Evolutionary conservation across 2,888 invertebrate genomes (phyloP), one percentile per base, ranked within the genome.

Genomic region (Antheraea assamensis): DNA sequence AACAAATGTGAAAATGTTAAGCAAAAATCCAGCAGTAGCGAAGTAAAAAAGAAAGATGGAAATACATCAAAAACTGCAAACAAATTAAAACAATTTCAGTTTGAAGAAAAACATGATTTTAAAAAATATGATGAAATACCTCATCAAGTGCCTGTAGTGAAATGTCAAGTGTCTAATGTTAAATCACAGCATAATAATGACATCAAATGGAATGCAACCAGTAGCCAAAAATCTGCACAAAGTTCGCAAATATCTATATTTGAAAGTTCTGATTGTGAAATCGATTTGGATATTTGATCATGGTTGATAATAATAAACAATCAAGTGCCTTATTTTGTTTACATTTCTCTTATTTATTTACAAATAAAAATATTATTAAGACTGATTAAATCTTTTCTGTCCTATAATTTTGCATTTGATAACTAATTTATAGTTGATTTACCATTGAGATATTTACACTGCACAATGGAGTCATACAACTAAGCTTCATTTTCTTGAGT

Each of bases 221-320:
- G 3, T 10, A 58, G 78, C 74, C 74, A 77, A 73, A 84, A 80
- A 72, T 75, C 77, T 21, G 78, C 82, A 49, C 78, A 81, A 47
- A 81, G 83, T 81, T 93, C 95, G 55, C 94, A 95, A 85, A 86
- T 91, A 82, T 95, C 95, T 64, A 93, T 95, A 77, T 95, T 95
- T 88, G 95, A 95, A 81, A 92, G 86, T 82, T 89, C 92, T 66
- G 93, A 95, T 83, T 94, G 94, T 90, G 94, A 95, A 88, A 90
- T 95, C 79, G 93, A 93, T 87, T 88, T 95, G 82, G 93, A 95
- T 84, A 87, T 95, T 78, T 94, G 81, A 86, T 85, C 82, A 83
- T 83, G 82, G 52, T 61, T 77, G 72, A 74, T 71, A 72, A 72
- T 55, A 42, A 71, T 72, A 30, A 30, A 13, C 17, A 30, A 64